These are phyloP conservation scores for Chalcosyrphus nemorum DNA, from an alignment of 2,888 invertebrate species.

Conservation along the genomic window DNA sequence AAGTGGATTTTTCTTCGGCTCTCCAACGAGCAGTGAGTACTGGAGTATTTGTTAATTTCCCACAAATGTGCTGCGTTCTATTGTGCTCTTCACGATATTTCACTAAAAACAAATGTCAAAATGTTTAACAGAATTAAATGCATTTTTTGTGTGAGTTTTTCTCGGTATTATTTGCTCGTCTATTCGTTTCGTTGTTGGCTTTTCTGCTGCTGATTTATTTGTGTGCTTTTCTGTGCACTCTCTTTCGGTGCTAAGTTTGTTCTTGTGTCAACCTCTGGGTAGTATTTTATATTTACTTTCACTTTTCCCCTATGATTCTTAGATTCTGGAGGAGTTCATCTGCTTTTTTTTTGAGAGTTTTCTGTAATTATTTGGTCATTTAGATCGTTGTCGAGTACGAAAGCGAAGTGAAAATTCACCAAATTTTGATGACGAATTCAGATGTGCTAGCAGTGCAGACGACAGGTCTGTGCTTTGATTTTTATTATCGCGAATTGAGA, in stretches of 20 bases:
- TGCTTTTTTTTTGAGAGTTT: slow-evolving; percentile 3
- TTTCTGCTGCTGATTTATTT: slow-evolving; percentile 66
- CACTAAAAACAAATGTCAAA: slow-evolving; percentile 68
- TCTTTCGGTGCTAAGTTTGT: slow-evolving; percentile 50
- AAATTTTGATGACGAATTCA: neutral
- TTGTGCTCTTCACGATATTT: slow-evolving; percentile 62
- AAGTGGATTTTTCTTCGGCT: slow-evolving; percentile 10
- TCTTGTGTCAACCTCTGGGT: slow-evolving; percentile 52
- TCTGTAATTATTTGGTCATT: slow-evolving; percentile 4
- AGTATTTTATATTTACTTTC: slow-evolving; percentile 55
- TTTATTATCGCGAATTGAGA: neutral
- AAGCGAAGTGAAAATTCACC: neutral
- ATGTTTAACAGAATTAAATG: slow-evolving; percentile 66
- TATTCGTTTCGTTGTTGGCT: slow-evolving; percentile 40
- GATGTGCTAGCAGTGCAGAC: slow-evolving; percentile 29
- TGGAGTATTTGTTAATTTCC: too few relatives aligned
- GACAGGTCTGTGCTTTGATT: slow-evolving; percentile 33
- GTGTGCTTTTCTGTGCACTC: slow-evolving; percentile 50
- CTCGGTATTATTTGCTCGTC: neutral
- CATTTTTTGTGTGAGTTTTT: slow-evolving; percentile 55
- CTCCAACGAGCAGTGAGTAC: too few relatives aligned
- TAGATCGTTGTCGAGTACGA: neutral
- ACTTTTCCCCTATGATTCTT: slow-evolving; percentile 35
- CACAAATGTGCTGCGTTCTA: neutral
- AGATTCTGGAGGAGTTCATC: slow-evolving; percentile 26